Evolutionary conservation across 2,113 vertebrate species (phyloP), one percentile per base, ranked within the genome.

Genomic region (Podilymbus podiceps): DNA sequence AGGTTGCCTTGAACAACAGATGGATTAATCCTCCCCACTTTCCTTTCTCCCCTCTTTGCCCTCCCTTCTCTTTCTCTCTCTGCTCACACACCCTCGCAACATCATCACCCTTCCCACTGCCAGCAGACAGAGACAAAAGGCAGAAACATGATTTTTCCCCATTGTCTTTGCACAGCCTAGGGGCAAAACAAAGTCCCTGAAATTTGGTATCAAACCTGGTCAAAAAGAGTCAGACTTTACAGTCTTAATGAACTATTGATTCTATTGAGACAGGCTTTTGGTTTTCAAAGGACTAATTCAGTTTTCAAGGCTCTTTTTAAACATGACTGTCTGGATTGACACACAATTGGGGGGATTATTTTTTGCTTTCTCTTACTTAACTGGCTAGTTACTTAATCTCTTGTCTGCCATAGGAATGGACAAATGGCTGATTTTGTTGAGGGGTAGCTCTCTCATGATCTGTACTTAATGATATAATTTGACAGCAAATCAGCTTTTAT

Each of bases 1-100:
- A 98, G 97, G 86, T 93, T 97, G 88, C 95, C 96, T 98, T 96
- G 94, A 98, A 97, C 94, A 98, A 98, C 95, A 97, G 91, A 97
- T 9, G 68, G 96, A 98, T 98, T 98, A 98, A 97, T 98, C 96
- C 95, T 93, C 21, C 66, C 85, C 64, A 87, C 90, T 82, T 94
- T 42, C 28, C 74, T 92, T 96, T 89, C 63, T 69, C 84, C 72
- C 49, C 28, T 85, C 49, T 96, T 93, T 95, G 56, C 80, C 75
- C 88, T 84, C 82, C 58, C 64, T 55, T 86, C 55, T 88, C 69
- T 90, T 91, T 94, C 85, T 91, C 78, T 85, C 38, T 79, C 73
- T 81, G 35, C 53, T 82, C 35, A 46, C 58, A 46, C 15, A 11
- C 73, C 40, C 35, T 80, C 31, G 15, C 80, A 92, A 78, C 74